phyloP scores from a whole-genome alignment of 2,888 invertebrate genomes.

The Crossocerus cetratus region DNA sequence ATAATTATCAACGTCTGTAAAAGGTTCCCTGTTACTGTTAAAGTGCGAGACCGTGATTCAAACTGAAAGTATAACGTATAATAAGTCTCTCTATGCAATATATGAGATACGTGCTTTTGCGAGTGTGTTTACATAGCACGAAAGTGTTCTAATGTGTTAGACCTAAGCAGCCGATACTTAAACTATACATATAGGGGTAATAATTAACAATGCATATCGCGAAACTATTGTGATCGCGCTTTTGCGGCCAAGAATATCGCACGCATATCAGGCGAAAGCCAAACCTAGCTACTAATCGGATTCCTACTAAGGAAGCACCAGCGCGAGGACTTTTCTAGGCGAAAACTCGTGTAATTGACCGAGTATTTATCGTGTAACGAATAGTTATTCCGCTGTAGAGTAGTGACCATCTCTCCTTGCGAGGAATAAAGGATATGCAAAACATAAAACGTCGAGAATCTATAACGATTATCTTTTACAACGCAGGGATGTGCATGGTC shows the following conservation, averaged over 20 bases:
- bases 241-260: slow-evolving; percentile 72
- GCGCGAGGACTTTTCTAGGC: slow-evolving; percentile 34
- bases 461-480: too few species aligned
- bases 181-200: slow-evolving; percentile 37
- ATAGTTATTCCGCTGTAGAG: too few species aligned
- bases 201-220: slow-evolving; percentile 53
- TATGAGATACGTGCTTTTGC: slow-evolving; percentile 25
- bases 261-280: slow-evolving; percentile 71
- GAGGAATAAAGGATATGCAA: too few species aligned
- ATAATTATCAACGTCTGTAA: slow-evolving; percentile 4
- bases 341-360: slow-evolving; percentile 6
- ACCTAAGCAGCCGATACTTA: slow-evolving; percentile 32
- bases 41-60: too few species aligned
- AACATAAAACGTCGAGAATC: too few species aligned
- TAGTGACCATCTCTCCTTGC: too few species aligned
- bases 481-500: too few species aligned
- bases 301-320: slow-evolving; percentile 37
- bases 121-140: slow-evolving; percentile 32
- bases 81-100: neutral
- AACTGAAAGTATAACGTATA: too few species aligned
- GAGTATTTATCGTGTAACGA: neutral
- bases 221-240: slow-evolving; percentile 66
- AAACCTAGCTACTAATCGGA: slow-evolving; percentile 49
- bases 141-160: slow-evolving; percentile 43
- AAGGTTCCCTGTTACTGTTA: slow-evolving; percentile 2